Percentiles rank a stretch among this genome's conserved stretches.
Conservation (phyloP, 2,888 invertebrate genomes). For the Cephus sareptanus region DNA sequence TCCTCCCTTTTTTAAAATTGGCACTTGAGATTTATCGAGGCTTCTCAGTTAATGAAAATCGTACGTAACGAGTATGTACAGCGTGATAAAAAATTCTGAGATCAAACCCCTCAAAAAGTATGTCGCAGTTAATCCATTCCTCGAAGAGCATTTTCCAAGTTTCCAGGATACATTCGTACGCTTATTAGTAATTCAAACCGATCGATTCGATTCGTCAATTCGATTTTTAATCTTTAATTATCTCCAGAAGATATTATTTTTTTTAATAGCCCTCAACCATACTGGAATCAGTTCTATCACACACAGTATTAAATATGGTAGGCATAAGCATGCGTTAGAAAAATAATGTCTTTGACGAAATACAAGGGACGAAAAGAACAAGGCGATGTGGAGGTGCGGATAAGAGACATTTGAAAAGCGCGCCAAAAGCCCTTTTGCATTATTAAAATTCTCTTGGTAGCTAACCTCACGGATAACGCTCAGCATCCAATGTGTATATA, state of each 20-base stretch:
- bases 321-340: slow-evolving; percentile 58
- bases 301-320: not conserved
- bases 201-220: no score
- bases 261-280: not conserved
- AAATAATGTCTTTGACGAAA: slow-evolving; percentile 52
- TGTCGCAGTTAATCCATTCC: not conserved
- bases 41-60: not conserved
- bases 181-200: not conserved
- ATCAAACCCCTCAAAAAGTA: not conserved
- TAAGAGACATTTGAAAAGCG: slow-evolving; percentile 6
- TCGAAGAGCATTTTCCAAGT: not conserved
- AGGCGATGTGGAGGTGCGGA: slow-evolving; percentile 52
- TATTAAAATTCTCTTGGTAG: not conserved
- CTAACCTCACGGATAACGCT: not conserved
- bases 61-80: not conserved
- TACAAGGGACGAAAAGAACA: slow-evolving; percentile 33
- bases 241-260: not conserved
- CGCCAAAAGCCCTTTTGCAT: not conserved
- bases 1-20: not conserved
- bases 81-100: not conserved
- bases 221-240: no score
- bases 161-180: not conserved
- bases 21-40: not conserved
- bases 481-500: not conserved
- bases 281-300: not conserved